Percentiles rank a stretch among this genome's conserved stretches.
Conservation (phyloP, 92 coral and sea anemone genomes). For the Isaurus tuberculatus region DNA sequence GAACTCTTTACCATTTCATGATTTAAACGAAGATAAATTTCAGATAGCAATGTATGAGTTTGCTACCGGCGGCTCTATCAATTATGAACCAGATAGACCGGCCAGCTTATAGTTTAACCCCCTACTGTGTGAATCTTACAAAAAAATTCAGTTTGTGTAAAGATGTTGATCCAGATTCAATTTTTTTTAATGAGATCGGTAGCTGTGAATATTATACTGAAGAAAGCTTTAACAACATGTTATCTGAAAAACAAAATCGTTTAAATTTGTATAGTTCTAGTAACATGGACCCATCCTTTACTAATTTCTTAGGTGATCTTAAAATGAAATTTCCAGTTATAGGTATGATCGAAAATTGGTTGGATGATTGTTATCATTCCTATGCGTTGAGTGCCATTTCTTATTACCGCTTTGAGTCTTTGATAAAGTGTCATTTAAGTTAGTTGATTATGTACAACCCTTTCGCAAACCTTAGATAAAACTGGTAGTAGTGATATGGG, state of each 20-base stretch:
- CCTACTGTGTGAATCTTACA: slow-evolving; percentile 18
- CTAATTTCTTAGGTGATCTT: not conserved
- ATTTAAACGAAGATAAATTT: slow-evolving; percentile 44
- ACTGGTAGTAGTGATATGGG: no score
- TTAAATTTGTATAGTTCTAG: slow-evolving; percentile 5
- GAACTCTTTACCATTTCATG: not conserved
- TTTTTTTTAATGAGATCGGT: slow-evolving; percentile 33
- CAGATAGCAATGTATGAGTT: slow-evolving; percentile 49
- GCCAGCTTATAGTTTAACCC: slow-evolving; percentile 40
- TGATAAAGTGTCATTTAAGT: no score
- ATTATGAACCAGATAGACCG: slow-evolving; percentile 33
- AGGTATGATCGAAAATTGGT: not conserved
- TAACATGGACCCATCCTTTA: not conserved
- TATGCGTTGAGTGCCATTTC: no score
- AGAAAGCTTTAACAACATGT: slow-evolving; percentile 53
- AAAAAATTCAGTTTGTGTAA: slow-evolving; percentile 49
- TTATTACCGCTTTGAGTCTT: no score
- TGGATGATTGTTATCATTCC: no score
- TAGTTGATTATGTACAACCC: no score
- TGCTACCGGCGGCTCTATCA: slow-evolving; percentile 44
- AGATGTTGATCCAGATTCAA: slow-evolving; percentile 47
- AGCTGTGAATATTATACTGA: slow-evolving; percentile 48
- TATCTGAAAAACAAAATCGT: slow-evolving; percentile 25
- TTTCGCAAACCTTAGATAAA: no score
- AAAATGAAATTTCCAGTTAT: not conserved